Conservation (phyloP, 1,140 invertebrate species). For the Linepithema humile region DNA sequence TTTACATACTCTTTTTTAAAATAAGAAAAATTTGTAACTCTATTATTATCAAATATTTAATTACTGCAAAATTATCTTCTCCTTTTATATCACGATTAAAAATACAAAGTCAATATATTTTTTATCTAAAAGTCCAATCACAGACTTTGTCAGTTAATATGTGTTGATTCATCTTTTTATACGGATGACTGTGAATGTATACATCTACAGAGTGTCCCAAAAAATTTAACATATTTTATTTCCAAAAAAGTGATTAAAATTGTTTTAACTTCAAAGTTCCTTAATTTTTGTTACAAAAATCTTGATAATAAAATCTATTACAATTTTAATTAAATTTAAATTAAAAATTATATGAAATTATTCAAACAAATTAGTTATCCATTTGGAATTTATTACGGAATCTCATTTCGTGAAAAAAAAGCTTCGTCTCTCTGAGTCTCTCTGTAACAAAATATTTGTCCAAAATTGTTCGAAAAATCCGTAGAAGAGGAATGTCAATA, state of each 20-base stretch:
- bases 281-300: not conserved
- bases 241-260: not conserved
- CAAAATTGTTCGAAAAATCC: not conserved
- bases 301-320: not conserved
- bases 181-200: not conserved
- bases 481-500: not conserved
- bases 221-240: not conserved
- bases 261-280: not conserved
- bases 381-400: not conserved
- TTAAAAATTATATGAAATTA: not conserved
- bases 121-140: not conserved
- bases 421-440: not conserved
- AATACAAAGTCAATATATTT: not conserved
- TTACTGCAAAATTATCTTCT: not conserved
- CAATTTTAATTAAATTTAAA: not conserved
- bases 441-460: not conserved
- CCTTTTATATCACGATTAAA: not conserved
- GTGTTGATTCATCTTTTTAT: constrained; percentile 11
- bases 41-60: too few relatives aligned
- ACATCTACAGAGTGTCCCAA: not conserved
- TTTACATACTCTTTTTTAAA: too few relatives aligned
- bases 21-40: not conserved
- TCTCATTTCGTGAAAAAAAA: not conserved
- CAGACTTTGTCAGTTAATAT: not conserved
- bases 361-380: not conserved